A percentile compares a stretch with the other conserved stretches of the same genome.
phyloP scores from a whole-genome alignment of 2,797 vertebrate species.

The Odontamblyopus rebecca region DNA sequence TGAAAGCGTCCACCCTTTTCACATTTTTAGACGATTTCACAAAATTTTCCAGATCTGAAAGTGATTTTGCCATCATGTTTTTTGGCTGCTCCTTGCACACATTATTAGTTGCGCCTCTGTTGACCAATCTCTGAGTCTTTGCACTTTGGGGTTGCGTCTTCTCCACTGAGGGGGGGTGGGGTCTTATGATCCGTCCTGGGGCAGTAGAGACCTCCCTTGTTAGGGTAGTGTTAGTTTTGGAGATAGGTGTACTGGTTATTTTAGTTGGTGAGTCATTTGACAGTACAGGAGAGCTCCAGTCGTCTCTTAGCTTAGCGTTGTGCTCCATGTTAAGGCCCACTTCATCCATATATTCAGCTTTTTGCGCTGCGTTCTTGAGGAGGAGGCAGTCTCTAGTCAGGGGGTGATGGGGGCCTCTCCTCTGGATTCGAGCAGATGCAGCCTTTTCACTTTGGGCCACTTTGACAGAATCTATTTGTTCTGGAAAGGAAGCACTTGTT shows the following conservation, averaged over 20 bases:
- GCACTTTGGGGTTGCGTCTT: slow-evolving; percentile 7
- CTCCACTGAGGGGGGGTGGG: accelerated
- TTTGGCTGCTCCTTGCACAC: slow-evolving; percentile 23
- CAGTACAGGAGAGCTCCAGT: slow-evolving; percentile 46
- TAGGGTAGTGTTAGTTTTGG: slow-evolving; percentile 42
- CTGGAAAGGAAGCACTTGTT: background rate
- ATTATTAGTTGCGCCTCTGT: slow-evolving; percentile 31
- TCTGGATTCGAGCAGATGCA: slow-evolving; percentile 43
- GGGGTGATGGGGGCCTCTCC: slow-evolving; percentile 42
- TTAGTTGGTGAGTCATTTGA: background rate
- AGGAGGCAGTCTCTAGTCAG: slow-evolving; percentile 66
- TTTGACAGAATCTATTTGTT: slow-evolving; percentile 8
- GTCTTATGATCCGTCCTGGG: slow-evolving; percentile 5
- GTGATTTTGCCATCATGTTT: slow-evolving; percentile 18
- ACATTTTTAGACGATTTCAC: slow-evolving; percentile 13
- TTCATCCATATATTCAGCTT: slow-evolving; percentile 29
- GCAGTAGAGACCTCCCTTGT: slow-evolving; percentile 57
- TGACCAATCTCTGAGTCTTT: slow-evolving; percentile 5
- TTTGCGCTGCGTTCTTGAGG: slow-evolving; percentile 68
- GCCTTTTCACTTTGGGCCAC: slow-evolving; percentile 53
- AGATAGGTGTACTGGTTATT: background rate
- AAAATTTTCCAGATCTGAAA: background rate
- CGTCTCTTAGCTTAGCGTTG: slow-evolving; percentile 56
- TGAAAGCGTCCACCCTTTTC: slow-evolving; percentile 44
- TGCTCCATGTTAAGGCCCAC: slow-evolving; percentile 54